Base-by-base conservation (phyloP, 2,888 invertebrate genomes). In the Platycnemis pennipes region DNA sequence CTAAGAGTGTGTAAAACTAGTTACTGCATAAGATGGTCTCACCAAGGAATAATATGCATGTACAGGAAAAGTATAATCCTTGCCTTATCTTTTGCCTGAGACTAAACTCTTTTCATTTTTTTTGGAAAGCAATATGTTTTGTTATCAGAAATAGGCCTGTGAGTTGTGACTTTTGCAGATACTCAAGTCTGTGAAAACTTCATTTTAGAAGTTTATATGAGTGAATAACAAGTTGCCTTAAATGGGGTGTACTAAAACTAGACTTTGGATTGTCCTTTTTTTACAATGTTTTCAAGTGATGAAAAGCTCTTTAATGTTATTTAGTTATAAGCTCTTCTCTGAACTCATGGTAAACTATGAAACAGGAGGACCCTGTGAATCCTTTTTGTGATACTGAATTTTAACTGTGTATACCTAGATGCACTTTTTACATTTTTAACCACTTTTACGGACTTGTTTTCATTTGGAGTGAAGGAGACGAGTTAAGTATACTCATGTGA, bases 1-100 rank as follows among this genome's bases (percentile, higher is more conserved):
- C 95, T 97, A 96, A 97, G 96, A 44, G 26, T 87, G 42, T 94
- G 53, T 94, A 63, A 31, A n/a, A 42, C 7, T 2, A 69, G 63
- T 42, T 91, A 91, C 42, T 63, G 45, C 13, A 31, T 22, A 22
- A 91, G 11, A 44, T 91, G 91, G 45, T 56, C 44, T 91, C n/a
- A 37, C 22, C 69, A 45, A 91, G 26, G 42, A n/a, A 46, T 87
- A 46, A 86, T 13, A 44, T 63, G 44, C 44, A 91, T 63, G 8
- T 63, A 8, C 42, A 91, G 42, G 31, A 42, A 91, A 91, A 37
- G 49, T 19, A 42, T 63, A 44, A 91, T 63, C n/a, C 13, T 91
- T 91, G 91, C 91, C 63, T 63, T 91, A 91, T 44, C 44, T 91
- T 91, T 69, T 44, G n/a, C 44, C 91, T 69, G 63, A 45, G 91